Evolutionary conservation across 2,888 invertebrate species (phyloP).

Genomic region (Dendrolimus pini): DNA sequence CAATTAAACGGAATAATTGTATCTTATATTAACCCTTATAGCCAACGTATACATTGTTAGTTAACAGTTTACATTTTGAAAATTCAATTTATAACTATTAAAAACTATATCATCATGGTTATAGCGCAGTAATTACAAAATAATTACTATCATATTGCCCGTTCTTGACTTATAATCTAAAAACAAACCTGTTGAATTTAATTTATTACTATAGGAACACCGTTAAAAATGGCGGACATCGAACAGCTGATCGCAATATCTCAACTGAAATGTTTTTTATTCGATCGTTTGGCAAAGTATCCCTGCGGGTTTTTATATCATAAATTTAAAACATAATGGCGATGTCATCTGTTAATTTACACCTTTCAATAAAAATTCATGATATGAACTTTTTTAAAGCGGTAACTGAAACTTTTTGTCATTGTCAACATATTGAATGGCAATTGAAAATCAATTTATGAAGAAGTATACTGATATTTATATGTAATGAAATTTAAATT

Average conservation of each 20-base stretch:
- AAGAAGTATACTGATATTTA: no score
- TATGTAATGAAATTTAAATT: no score
- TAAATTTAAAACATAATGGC: background rate
- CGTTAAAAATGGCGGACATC: background rate
- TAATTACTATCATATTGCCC: background rate
- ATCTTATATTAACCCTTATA: no score
- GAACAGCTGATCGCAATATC: background rate
- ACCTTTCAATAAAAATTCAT: background rate
- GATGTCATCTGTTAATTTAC: background rate
- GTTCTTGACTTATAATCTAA: no score
- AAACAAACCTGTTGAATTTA: background rate
- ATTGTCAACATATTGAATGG: background rate
- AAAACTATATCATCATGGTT: background rate
- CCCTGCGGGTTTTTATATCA: background rate
- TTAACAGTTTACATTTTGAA: conserved; percentile 16
- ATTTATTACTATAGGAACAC: background rate
- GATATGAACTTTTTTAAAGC: background rate
- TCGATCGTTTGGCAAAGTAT: no score
- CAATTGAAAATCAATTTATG: background rate
- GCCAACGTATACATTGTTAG: background rate
- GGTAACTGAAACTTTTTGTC: background rate
- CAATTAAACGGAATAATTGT: no score
- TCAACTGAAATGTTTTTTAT: no score
- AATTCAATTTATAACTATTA: conserved; percentile 28
- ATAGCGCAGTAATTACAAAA: background rate